Evolutionary conservation across 2,888 invertebrate genomes (phyloP).

Genomic region (Argyra leucocephala): DNA sequence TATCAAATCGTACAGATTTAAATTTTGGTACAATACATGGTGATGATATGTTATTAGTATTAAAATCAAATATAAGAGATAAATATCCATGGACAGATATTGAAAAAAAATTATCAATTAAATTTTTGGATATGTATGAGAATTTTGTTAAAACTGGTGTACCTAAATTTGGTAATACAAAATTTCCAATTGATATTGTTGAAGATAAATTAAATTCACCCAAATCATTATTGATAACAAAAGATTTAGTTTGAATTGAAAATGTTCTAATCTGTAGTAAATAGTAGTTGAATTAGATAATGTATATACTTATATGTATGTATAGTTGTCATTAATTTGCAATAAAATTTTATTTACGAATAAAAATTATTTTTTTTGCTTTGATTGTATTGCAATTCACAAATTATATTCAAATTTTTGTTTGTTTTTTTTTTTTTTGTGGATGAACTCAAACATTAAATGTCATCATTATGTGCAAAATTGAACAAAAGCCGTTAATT

Average conservation of each 20-base stretch:
- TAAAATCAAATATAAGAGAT: constrained; percentile 4
- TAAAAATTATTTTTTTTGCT: too few relatives aligned
- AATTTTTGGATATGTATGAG: constrained; percentile 19
- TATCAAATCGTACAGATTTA: not conserved
- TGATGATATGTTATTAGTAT: constrained; percentile 18
- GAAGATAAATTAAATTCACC: not conserved
- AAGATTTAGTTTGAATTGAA: not conserved
- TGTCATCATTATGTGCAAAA: too few relatives aligned
- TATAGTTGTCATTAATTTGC: too few relatives aligned
- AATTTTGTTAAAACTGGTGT: constrained; percentile 14
- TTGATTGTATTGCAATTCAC: too few relatives aligned
- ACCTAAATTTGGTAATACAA: not conserved
- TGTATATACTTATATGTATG: too few relatives aligned
- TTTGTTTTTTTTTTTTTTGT: too few relatives aligned
- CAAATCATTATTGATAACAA: not conserved
- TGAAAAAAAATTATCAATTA: constrained; percentile 16
- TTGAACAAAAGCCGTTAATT: too few relatives aligned
- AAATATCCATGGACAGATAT: constrained; percentile 9
- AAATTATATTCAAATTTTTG: too few relatives aligned
- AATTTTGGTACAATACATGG: constrained; percentile 20
- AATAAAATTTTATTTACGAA: too few relatives aligned
- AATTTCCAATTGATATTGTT: not conserved
- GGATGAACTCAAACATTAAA: too few relatives aligned
- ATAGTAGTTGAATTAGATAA: too few relatives aligned
- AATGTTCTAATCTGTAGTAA: too few relatives aligned